Percentiles rank a stretch among this genome's conserved stretches.
Conservation (phyloP, 2,113 vertebrate species). For the Rhombomys opimus region DNA sequence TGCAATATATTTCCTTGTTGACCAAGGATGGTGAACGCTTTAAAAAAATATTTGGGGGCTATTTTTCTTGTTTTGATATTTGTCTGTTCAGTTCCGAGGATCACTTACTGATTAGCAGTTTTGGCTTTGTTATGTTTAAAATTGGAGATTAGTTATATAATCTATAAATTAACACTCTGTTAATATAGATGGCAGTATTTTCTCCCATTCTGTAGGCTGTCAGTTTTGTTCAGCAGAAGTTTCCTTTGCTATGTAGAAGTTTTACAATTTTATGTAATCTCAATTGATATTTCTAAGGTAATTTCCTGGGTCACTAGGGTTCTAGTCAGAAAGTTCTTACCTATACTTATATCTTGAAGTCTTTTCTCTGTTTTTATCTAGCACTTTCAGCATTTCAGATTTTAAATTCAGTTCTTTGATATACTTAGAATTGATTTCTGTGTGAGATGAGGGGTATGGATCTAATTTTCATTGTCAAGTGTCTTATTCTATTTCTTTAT, state of each 20-base stretch:
- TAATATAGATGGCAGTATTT: background rate
- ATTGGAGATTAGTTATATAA: background rate
- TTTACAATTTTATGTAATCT: background rate
- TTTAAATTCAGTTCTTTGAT: background rate
- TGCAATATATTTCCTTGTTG: background rate
- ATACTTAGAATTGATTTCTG: background rate
- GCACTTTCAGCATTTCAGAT: background rate
- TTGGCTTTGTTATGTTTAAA: background rate
- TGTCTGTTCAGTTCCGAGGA: background rate
- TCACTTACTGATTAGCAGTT: background rate
- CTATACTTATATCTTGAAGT: background rate
- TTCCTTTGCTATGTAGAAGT: background rate
- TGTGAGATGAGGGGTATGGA: background rate
- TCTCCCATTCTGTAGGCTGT: background rate
- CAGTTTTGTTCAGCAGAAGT: background rate
- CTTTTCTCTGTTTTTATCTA: background rate
- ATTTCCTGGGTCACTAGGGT: background rate
- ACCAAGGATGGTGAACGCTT: background rate
- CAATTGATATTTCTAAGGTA: background rate
- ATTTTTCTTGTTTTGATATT: background rate
- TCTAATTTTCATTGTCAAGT: constrained; percentile 6
- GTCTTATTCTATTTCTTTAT: background rate
- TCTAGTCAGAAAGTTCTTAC: background rate
- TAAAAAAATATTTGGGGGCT: background rate
- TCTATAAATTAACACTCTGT: background rate